Base-by-base conservation (phyloP, 2,888 invertebrate species). In the Pterostichus madidus region DNA sequence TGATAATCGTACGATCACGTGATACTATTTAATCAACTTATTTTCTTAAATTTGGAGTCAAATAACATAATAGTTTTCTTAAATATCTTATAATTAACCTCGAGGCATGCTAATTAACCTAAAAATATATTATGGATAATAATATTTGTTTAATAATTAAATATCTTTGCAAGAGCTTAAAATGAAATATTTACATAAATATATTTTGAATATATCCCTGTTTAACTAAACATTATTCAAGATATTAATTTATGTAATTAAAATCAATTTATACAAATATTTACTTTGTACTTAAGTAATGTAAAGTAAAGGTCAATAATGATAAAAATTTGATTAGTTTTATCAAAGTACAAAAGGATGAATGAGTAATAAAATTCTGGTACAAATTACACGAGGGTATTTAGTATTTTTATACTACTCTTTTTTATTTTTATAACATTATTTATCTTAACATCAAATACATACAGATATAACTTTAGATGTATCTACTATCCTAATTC, bases 401-500 rank as follows among this genome's bases (percentile, higher is more conserved):
- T 44, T 75, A 59, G 32, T 76, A 59, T 77, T 64, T 83, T 83
- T 77, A 83, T 77, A 83, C 83, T 83, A 83, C 83, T 83, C 68
- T 49, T 77, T 52, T 77, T 80, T 73, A 73, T 77, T 83, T 82
- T 77, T 61, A 83, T 83, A 83, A 83, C 83, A 83, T 83, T 76
- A 83, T 84, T 83, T 85, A 84, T 85, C 84, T 87, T 87, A 88
- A 88, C 89, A 89, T 88, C 88, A 87, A 88, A 86, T 88, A 89
- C 88, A 88, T 89, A 88, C 87, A 88, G 87, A 87, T 86, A 88
- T 86, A 86, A 86, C 87, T 87, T 87, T 88, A 83, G 77, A 83
- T 77, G 83, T 77, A 77, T 68, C 68, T 83, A 83, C 76, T 77
- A 76, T 77, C 13, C 83, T 83, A 81, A 75, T 39, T 82, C 61